A percentile compares a stretch with the other conserved stretches of the same genome.
Conservation (phyloP, 92 coral and sea anemone genomes). For the Epizoanthus illoricatus region DNA sequence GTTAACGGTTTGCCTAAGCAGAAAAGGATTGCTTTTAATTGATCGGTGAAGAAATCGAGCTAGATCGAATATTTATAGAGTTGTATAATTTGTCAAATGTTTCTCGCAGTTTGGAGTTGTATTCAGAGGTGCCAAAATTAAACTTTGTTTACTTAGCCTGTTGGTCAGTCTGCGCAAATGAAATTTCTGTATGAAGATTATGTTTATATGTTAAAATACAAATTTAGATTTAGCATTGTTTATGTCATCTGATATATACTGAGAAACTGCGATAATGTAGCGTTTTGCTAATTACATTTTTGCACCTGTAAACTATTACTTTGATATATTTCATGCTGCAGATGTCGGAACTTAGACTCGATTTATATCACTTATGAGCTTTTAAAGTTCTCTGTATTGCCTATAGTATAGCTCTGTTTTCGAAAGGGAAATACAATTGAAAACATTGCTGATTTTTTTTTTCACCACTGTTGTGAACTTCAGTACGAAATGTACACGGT, state of each 20-base stretch:
- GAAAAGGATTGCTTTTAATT: not conserved
- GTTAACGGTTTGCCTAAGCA: not conserved
- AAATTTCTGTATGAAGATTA: not conserved
- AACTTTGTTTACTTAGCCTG: slow-evolving; percentile 11
- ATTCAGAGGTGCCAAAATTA: slow-evolving; percentile 9
- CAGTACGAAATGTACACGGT: too few relatives aligned
- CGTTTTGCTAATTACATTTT: too few relatives aligned
- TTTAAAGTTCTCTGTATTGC: too few relatives aligned
- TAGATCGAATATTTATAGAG: not conserved
- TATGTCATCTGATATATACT: not conserved
- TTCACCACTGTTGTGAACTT: too few relatives aligned
- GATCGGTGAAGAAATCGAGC: not conserved
- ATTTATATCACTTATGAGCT: too few relatives aligned
- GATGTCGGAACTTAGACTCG: too few relatives aligned
- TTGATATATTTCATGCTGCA: too few relatives aligned
- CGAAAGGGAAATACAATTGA: too few relatives aligned
- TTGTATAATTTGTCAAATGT: not conserved
- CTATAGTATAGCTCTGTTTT: too few relatives aligned
- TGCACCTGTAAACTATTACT: too few relatives aligned
- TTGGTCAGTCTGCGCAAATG: slow-evolving; percentile 1
- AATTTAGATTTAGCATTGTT: not conserved
- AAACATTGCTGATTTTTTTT: too few relatives aligned
- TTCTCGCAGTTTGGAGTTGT: not conserved
- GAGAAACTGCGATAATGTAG: too few relatives aligned
- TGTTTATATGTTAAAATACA: not conserved